phyloP scores from a whole-genome alignment of 1,140 invertebrate genomes.

The Formica selysi region DNA sequence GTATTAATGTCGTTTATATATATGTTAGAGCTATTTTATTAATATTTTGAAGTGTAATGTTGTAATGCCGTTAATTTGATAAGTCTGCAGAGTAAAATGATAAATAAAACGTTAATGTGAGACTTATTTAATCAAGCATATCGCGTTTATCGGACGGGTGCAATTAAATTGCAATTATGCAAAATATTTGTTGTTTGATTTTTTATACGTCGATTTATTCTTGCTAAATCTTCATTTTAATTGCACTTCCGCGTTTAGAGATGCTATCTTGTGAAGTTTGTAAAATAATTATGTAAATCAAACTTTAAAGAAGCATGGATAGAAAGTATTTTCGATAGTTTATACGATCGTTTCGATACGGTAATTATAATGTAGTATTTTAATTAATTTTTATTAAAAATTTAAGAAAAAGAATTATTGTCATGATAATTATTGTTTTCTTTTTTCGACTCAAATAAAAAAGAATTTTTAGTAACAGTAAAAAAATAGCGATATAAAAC shows the following conservation, averaged over 20 bases:
- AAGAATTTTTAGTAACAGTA: neutral
- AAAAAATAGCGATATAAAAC: neutral
- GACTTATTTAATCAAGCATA: conserved; percentile 9
- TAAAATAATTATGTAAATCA: neutral
- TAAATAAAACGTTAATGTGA: conserved; percentile 7
- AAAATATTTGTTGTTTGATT: neutral
- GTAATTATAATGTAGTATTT: conserved; percentile 42
- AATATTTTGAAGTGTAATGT: conserved; percentile 29
- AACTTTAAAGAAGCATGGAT: conserved; percentile 15
- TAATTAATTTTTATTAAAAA: conserved; percentile 45
- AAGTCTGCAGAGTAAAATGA: neutral
- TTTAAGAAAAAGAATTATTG: neutral
- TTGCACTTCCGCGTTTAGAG: too few species aligned
- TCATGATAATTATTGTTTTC: neutral
- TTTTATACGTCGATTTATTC: conserved; percentile 2
- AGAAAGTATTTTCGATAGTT: conserved; percentile 30
- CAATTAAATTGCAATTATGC: neutral
- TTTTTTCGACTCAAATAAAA: neutral
- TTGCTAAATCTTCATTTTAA: neutral
- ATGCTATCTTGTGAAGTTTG: neutral
- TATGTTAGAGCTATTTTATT: conserved; percentile 26
- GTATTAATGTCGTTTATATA: conserved; percentile 64
- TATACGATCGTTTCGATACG: neutral
- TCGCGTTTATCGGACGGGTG: neutral
- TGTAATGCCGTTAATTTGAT: conserved; percentile 50